A percentile compares a stretch with the other conserved stretches of the same genome.
Evolutionary conservation across 30 jellyfish, hydroid and myxozoan genomes (phyloP).

Genomic region (Aurelia sp.): DNA sequence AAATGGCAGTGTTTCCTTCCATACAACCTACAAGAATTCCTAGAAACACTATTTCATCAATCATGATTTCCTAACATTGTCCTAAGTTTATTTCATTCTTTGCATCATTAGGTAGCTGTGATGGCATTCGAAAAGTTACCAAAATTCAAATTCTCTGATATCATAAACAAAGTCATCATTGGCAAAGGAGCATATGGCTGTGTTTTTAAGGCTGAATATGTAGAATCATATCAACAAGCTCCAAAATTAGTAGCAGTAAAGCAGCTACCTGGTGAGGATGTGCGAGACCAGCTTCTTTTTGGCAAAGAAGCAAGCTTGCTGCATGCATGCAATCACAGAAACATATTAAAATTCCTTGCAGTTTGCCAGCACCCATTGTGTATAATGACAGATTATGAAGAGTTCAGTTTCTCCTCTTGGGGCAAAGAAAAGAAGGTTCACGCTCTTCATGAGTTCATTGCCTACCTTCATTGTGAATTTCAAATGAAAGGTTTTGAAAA

Average conservation of each 20-base stretch:
- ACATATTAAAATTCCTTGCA: slow-evolving; percentile 27
- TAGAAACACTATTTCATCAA: no score
- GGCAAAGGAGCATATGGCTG: slow-evolving; percentile 43
- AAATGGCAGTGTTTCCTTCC: no score
- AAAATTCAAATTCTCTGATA: background rate
- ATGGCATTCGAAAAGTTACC: no score
- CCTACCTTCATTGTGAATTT: slow-evolving; percentile 28
- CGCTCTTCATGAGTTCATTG: slow-evolving; percentile 15
- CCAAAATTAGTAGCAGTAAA: slow-evolving; percentile 21
- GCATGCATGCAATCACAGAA: slow-evolving; percentile 3
- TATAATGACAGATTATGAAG: slow-evolving; percentile 20
- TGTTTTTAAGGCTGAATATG: slow-evolving; percentile 29
- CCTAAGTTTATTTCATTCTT: no score
- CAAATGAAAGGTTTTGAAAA: slow-evolving; percentile 29
- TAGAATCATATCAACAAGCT: background rate
- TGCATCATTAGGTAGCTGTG: no score
- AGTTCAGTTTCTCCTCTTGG: slow-evolving; percentile 16
- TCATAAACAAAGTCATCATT: slow-evolving; percentile 4
- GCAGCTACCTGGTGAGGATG: slow-evolving; percentile 43
- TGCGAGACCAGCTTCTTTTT: slow-evolving; percentile 31
- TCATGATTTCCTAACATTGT: no score
- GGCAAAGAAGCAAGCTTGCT: slow-evolving; percentile 34
- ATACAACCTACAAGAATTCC: no score
- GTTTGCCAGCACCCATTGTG: slow-evolving; percentile 13
- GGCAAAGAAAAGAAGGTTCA: slow-evolving; percentile 34